A percentile compares a stretch with the other conserved stretches of the same genome.
These are phyloP conservation scores for Diachasma alloeum DNA, from an alignment of 1,140 invertebrate genomes.

Conservation along the genomic window DNA sequence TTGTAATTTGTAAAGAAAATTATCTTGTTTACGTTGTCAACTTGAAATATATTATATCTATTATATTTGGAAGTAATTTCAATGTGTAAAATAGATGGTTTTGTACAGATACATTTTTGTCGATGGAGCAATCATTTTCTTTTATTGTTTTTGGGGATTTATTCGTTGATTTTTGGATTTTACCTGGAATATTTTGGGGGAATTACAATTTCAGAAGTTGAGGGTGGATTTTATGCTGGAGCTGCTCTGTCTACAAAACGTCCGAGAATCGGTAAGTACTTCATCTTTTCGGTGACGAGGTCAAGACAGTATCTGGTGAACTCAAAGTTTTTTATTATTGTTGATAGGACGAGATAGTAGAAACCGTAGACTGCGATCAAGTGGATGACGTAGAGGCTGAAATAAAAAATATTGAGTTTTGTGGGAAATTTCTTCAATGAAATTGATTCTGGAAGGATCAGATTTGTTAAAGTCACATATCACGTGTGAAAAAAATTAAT, in stretches of 20 bases:
- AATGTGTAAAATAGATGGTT: neutral
- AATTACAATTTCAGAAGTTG: neutral
- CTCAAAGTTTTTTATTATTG: slow-evolving; percentile 47
- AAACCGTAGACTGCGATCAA: slow-evolving; percentile 48
- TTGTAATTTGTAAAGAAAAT: slow-evolving; percentile 46
- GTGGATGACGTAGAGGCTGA: slow-evolving; percentile 55
- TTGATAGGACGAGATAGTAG: slow-evolving; percentile 50
- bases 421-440: no score
- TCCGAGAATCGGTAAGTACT: slow-evolving; percentile 42
- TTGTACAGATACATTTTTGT: neutral
- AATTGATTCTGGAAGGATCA: no score
- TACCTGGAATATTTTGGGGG: no score
- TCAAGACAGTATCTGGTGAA: slow-evolving; percentile 44
- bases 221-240: neutral
- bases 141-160: neutral
- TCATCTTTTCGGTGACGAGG: slow-evolving; percentile 40
- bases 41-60: slow-evolving; percentile 49
- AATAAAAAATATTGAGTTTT: slow-evolving; percentile 11
- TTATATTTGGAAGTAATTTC: slow-evolving; percentile 30
- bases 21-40: slow-evolving; percentile 49
- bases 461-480: no score
- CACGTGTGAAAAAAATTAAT: no score
- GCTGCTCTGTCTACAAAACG: slow-evolving; percentile 31
- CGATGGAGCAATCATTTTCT: neutral
- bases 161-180: no score